Evolutionary conservation across 2,113 vertebrate species (phyloP), one percentile per base, ranked within the genome.

Genomic region (Microtus ochrogaster): DNA sequence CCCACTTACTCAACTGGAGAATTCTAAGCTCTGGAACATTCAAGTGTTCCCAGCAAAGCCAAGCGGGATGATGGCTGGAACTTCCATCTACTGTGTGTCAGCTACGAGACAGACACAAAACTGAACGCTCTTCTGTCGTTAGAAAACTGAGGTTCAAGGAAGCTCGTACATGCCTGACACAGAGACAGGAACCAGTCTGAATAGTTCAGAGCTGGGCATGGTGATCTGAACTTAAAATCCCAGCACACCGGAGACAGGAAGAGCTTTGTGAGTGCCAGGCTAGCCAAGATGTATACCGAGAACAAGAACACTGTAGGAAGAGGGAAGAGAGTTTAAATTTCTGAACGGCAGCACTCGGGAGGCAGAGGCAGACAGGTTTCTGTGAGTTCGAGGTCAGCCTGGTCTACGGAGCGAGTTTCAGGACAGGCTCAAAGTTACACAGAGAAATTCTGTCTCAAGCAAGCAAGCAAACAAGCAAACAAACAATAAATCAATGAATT

Each of bases 71-170:
- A 26, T 2, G 17, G 84, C 16, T 91, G 70, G 41, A 65, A 47
- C 16, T 82, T n/a, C 84, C 11, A 68, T 91, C 90, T 90, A 70
- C n/a, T 55, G 14, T 89, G 17, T 24, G 52, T 52, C 47, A 66
- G 36, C 76, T 72, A 2, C 47, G 55, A 81, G 66, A 52, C 65
- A 68, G 92, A 90, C 39, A 78, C 44, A 65, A 55, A 28, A 63
- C 63, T 65, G 68, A n/a, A 58, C 39, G 14, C 26, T 63, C 12
- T 63, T 65, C 4, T 12, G 61, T 90, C 30, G 12, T 76, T 88
- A 61, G 86, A 24, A 85, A 94, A 66, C 22, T 28, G 33, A 90
- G 36, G 36, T 81, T 88, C 70, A 76, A 22, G 92, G 78, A 92
- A 17, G 9, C 83, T 55, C 13, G 78, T 33, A 63, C 36, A 61